These are phyloP conservation scores for Diogma glabrata DNA, from an alignment of 2,888 invertebrate species.

Conservation along the genomic window DNA sequence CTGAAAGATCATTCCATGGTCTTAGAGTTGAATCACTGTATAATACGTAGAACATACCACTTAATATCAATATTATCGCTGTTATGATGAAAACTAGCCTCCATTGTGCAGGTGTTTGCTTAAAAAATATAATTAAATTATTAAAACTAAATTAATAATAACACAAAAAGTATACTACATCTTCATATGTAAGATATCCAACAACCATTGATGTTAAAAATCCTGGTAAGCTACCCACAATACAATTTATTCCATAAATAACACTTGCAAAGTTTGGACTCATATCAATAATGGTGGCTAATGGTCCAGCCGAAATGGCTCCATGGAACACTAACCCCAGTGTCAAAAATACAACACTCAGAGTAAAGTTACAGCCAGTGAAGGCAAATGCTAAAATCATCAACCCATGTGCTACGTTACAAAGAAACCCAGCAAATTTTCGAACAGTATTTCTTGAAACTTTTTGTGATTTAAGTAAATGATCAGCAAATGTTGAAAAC, in stretches of 20 bases:
- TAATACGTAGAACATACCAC: conserved; percentile 41
- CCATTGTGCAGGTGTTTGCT: conserved; percentile 52
- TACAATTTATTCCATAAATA: conserved; percentile 48
- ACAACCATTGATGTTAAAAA: conserved; percentile 51
- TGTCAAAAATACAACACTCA: conserved; percentile 48
- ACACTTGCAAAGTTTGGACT: conserved; percentile 49
- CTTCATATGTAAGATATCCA: conserved; percentile 47
- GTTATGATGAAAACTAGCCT: conserved; percentile 47
- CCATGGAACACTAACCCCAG: conserved; percentile 53
- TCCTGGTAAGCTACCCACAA: conserved; percentile 44
- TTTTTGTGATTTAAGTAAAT: conserved; percentile 42
- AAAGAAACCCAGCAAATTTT: conserved; percentile 48
- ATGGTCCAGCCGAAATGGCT: conserved; percentile 51
- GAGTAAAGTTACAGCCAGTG: conserved; percentile 47
- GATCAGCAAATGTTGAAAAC: conserved; percentile 46
- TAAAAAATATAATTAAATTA: conserved; percentile 20
- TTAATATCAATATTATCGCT: conserved; percentile 38
- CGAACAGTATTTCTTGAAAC: conserved; percentile 49
- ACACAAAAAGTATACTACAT: too few relatives aligned
- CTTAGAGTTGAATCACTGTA: conserved; percentile 46
- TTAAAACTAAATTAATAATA: not conserved
- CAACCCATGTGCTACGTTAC: conserved; percentile 29
- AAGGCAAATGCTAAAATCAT: conserved; percentile 40
- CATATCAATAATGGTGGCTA: conserved; percentile 54
- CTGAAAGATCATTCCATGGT: conserved; percentile 46